A percentile compares a stretch with the other conserved stretches of the same genome.
phyloP scores from a whole-genome alignment of 1,140 invertebrate species.

The Venustaconcha ellipsiformis region DNA sequence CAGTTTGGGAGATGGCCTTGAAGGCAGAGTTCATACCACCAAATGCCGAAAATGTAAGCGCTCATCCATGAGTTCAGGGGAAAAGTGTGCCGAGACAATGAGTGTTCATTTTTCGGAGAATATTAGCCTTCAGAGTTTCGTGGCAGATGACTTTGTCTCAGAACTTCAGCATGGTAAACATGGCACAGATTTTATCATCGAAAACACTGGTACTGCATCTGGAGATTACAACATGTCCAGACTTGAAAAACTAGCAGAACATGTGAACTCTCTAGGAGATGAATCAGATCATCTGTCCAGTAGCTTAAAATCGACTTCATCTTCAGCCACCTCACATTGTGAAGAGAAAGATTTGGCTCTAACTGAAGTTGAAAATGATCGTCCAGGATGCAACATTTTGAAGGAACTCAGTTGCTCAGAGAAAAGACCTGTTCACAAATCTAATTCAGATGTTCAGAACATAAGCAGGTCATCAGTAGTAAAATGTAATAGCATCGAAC shows the following conservation, averaged over 20 bases:
- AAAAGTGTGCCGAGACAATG: constrained; percentile 35
- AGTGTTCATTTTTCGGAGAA: constrained; percentile 47
- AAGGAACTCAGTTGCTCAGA: constrained; percentile 20
- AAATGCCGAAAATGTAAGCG: constrained; percentile 29
- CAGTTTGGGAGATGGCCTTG: constrained; percentile 33
- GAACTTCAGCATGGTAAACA: constrained; percentile 30
- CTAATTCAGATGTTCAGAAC: not conserved
- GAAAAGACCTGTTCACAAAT: not conserved
- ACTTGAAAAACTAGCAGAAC: constrained; percentile 4
- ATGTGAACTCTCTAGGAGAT: constrained; percentile 10
- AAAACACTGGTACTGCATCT: constrained; percentile 36
- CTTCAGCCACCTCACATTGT: constrained; percentile 24
- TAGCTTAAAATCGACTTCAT: constrained; percentile 5
- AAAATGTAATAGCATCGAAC: constrained; percentile 5
- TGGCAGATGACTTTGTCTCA: constrained; percentile 36
- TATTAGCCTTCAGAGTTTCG: constrained; percentile 47
- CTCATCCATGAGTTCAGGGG: constrained; percentile 20
- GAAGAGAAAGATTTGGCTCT: constrained; percentile 34
- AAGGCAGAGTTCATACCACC: constrained; percentile 24
- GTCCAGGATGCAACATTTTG: constrained; percentile 28
- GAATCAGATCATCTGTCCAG: constrained; percentile 17
- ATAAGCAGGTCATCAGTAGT: constrained; percentile 15
- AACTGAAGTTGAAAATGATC: constrained; percentile 58
- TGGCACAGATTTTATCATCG: constrained; percentile 28
- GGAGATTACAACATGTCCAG: constrained; percentile 13